Evolutionary conservation across 2,797 vertebrate genomes (phyloP), one percentile per base, ranked within the genome.

Genomic region (Tapera naevia): DNA sequence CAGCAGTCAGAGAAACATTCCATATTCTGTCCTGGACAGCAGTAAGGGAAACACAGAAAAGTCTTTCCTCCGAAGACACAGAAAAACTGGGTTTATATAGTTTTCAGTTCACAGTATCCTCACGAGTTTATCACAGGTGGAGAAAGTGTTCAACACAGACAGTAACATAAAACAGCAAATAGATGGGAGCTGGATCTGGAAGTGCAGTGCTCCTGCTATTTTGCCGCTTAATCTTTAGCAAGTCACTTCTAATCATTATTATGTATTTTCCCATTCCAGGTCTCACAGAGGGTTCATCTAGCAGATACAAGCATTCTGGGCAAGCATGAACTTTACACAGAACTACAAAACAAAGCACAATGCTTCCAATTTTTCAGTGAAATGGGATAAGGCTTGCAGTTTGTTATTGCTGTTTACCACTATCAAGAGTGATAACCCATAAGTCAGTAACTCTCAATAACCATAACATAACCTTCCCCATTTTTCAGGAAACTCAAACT

Each of bases 401-500:
- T 74, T 74, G 13, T 43, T 76, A 58, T 25, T 67, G 58, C 8
- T 30, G 16, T 75, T 87, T 43, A 76, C 62, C 56, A 85, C 43
- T 13, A 11, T 27, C 18, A 58, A 33, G 11, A 43, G 22, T 10
- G 16, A 89, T 76, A 73, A 60, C 6, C 17, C 1, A 0, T 11
- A 70, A 41, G 0, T 32, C 33, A 17, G 0, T 32, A 75, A 51
- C 24, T 73, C 66, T 10, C 14, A 65, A n/a, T 27, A 80, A 84
- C 28, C 33, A 43, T 16, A n/a, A n/a, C n/a, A n/a, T n/a, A n/a
- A 56, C 24, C 54, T n/a, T 73, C 43, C 54, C 51, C 66, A 66
- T 62, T 81, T 90, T 88, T 81, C 43, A 94, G 62, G 70, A 93
- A 94, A 56, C 3, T 35, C 56, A 1, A 66, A 66, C 43, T 27